A percentile compares a stretch with the other conserved stretches of the same genome.
Evolutionary conservation across 2,888 invertebrate species (phyloP).

Genomic region (Leucania comma): DNA sequence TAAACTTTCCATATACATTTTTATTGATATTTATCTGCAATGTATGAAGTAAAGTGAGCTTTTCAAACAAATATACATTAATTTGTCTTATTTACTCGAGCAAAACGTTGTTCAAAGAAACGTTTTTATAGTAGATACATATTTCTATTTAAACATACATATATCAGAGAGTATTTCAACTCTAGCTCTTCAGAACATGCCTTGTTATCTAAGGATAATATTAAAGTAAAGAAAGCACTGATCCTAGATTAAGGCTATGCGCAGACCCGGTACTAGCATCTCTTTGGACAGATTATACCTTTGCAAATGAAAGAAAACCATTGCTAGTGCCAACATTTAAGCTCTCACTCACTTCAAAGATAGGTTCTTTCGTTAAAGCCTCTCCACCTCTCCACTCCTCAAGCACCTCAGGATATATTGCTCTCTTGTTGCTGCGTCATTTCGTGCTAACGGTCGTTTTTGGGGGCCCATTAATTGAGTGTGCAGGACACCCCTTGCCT

Average conservation of each 20-base stretch:
- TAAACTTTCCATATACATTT: neutral
- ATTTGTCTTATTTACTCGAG: constrained; percentile 33
- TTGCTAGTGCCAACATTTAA: neutral
- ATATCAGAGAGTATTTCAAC: constrained; percentile 1
- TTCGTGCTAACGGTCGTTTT: too few species aligned
- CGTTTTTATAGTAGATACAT: neutral
- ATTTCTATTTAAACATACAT: neutral
- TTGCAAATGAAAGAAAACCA: neutral
- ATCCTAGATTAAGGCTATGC: neutral
- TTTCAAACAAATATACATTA: constrained; percentile 16
- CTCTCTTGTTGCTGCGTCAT: too few species aligned
- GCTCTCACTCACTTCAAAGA: neutral
- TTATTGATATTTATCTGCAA: neutral
- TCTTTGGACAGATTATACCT: neutral
- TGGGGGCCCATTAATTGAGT: too few species aligned
- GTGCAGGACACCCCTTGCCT: too few species aligned
- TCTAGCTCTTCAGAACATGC: neutral
- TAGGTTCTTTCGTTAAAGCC: too few species aligned
- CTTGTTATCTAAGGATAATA: neutral
- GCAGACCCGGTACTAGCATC: neutral
- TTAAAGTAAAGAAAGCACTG: neutral
- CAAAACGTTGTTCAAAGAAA: constrained; percentile 16
- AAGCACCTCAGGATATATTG: too few species aligned
- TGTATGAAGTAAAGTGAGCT: constrained; percentile 6
- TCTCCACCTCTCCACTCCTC: too few species aligned